Percentiles rank a stretch among this genome's conserved stretches.
phyloP scores from a whole-genome alignment of 1,140 invertebrate species.

The Tetragnatha versicolor region DNA sequence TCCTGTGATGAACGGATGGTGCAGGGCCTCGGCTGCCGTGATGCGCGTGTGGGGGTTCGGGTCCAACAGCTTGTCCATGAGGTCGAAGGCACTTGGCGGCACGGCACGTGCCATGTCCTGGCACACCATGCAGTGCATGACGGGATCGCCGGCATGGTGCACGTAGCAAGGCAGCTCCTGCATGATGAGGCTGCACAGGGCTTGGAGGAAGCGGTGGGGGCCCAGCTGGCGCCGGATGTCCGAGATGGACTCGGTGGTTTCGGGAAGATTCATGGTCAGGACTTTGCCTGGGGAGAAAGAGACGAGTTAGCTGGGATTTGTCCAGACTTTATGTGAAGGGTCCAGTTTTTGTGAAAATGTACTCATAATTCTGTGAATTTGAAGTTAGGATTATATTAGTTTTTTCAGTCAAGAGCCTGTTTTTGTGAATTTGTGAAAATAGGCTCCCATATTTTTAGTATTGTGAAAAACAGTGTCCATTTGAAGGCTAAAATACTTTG shows the following conservation, averaged over 20 bases:
- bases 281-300: constrained; percentile 17
- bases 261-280: constrained; percentile 37
- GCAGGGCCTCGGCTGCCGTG: constrained; percentile 76
- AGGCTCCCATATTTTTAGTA: too few relatives aligned
- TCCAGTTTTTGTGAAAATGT: too few relatives aligned
- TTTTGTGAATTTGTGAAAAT: too few relatives aligned
- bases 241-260: constrained; percentile 33
- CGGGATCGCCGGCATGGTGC: background rate
- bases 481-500: too few relatives aligned
- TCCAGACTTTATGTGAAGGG: too few relatives aligned
- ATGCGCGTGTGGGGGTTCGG: constrained; percentile 77
- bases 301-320: too few relatives aligned
- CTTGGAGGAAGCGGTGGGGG: constrained; percentile 23
- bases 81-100: constrained; percentile 76
- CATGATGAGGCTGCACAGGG: constrained; percentile 28
- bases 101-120: constrained; percentile 58
- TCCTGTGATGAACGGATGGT: constrained; percentile 72
- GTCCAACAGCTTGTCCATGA: constrained; percentile 77
- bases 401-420: too few relatives aligned
- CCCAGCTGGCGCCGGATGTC: constrained; percentile 19
- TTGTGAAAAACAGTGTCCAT: too few relatives aligned
- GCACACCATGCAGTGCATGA: background rate
- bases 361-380: too few relatives aligned
- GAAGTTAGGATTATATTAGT: too few relatives aligned
- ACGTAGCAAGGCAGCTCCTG: constrained; percentile 26